A percentile compares a stretch with the other conserved stretches of the same genome.
phyloP scores from a whole-genome alignment of 1,140 invertebrate genomes.

The Mylabris phalerata region DNA sequence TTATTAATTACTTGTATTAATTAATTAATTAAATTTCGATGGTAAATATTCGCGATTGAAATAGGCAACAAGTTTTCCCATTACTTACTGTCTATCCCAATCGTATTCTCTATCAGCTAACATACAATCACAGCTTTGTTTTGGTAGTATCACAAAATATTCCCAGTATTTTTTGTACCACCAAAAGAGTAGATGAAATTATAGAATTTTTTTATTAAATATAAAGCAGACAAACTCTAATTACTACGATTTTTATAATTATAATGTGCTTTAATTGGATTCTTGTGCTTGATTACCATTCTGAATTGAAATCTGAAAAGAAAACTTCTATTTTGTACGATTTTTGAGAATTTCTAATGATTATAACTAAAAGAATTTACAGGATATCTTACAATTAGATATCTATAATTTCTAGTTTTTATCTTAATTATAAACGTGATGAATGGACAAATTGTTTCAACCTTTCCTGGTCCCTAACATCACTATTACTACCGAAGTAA shows the following conservation, averaged over 20 bases:
- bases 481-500: slow-evolving; percentile 35
- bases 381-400: slow-evolving; percentile 21
- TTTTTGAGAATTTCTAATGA: slow-evolving; percentile 14
- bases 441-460: slow-evolving; percentile 35
- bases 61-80: slow-evolving; percentile 40
- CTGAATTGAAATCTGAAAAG: too few species aligned
- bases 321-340: slow-evolving; percentile 4
- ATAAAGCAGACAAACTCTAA: slow-evolving; percentile 25
- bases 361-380: slow-evolving; percentile 14
- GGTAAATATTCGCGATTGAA: slow-evolving; percentile 12
- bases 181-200: slow-evolving; percentile 34
- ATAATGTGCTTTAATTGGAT: too few species aligned
- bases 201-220: slow-evolving; percentile 14
- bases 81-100: slow-evolving; percentile 34
- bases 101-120: slow-evolving; percentile 23
- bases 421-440: slow-evolving; percentile 24
- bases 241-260: not conserved
- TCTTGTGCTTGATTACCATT: slow-evolving; percentile 2
- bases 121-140: slow-evolving; percentile 37
- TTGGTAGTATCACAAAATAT: slow-evolving; percentile 43
- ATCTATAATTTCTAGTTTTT: too few species aligned
- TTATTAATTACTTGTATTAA: not conserved
- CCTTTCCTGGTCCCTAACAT: slow-evolving; percentile 39
- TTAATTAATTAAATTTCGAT: not conserved
- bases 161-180: slow-evolving; percentile 42